Evolutionary conservation across 1,140 invertebrate species (phyloP).

Genomic region (Drosophila neocordata): DNA sequence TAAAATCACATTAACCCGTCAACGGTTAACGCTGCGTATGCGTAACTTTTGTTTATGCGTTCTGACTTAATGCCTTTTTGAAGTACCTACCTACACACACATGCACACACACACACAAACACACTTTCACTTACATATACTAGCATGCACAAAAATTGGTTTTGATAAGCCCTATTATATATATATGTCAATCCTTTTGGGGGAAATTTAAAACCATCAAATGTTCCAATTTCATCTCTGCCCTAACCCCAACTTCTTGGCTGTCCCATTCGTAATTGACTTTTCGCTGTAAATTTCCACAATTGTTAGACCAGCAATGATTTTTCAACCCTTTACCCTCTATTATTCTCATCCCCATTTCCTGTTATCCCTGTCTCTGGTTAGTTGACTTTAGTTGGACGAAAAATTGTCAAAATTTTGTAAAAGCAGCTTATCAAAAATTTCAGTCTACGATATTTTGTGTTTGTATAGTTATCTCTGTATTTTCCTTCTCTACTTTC

Average conservation of each 20-base stretch:
- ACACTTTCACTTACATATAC: not conserved
- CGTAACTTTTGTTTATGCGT: slow-evolving; percentile 76
- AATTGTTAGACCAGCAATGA: slow-evolving; percentile 41
- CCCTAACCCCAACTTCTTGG: not conserved
- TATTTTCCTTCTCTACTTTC: not conserved
- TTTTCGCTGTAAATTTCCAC: slow-evolving; percentile 67
- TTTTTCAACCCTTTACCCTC: slow-evolving; percentile 1
- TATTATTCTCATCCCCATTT: not conserved
- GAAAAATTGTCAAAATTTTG: slow-evolving; percentile 64
- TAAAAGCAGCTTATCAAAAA: slow-evolving; percentile 66
- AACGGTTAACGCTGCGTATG: slow-evolving; percentile 71
- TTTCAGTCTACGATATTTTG: slow-evolving; percentile 58
- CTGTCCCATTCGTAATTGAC: slow-evolving; percentile 55
- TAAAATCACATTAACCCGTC: slow-evolving; percentile 81
- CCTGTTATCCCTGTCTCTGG: slow-evolving; percentile 10
- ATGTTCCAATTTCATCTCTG: slow-evolving; percentile 16
- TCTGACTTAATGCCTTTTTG: slow-evolving; percentile 69
- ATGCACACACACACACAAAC: slow-evolving; percentile 21
- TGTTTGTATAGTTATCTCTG: slow-evolving; percentile 30
- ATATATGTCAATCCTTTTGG: slow-evolving; percentile 38
- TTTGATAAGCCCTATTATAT: not conserved
- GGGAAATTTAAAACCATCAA: slow-evolving; percentile 32
- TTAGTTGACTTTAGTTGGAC: slow-evolving; percentile 47
- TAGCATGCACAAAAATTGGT: slow-evolving; percentile 4
- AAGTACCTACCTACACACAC: slow-evolving; percentile 54